Base-by-base conservation (phyloP, 2,888 invertebrate species). In the Drosophila putrida region DNA sequence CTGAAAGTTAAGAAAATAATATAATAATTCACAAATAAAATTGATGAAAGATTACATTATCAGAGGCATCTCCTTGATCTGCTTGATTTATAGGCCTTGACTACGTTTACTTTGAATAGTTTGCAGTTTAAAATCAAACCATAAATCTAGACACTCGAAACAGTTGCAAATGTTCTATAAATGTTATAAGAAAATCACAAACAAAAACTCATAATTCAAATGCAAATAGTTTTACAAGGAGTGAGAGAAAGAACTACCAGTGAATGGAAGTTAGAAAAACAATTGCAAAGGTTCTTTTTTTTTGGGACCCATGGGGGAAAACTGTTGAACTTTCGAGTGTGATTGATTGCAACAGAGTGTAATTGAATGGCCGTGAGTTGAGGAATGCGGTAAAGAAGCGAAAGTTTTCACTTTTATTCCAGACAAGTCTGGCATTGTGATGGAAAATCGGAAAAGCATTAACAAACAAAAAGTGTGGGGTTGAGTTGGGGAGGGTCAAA, bases 301-400 rank as follows among this genome's bases (percentile, higher is more conserved):
- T 6, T 31, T 6, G 8, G 41, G 36, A 47, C 11, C 41, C 38
- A 47, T 35, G 41, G 43, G 35, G 35, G 15, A 67, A 70, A 78
- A 70, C 71, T 78, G 67, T 78, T 78, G 54, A 77, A 71, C 86
- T 78, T 78, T 71, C 25, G 74, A 82, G 78, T 74, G 81, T 83
- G 83, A 83, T 83, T 86, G 83, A 83, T 83, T 74, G 86, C 86
- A 70, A 44, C 46, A 68, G 72, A 67, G 63, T 65, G 71, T 75
- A 80, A 86, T 86, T 83, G 78, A 83, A 83, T 78, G 54, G 80
- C 71, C 73, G 47, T 57, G 64, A 62, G 55, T 65, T 47, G 25
- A 64, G 50, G 47, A 71, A 74, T 60, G 20, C 59, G 54, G 43
- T 11, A 41, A 46, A 43, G 66, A 74, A 80, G 78, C 15, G 80